phyloP scores from a whole-genome alignment of 1,140 invertebrate species.

The Zaprionus capensis region DNA sequence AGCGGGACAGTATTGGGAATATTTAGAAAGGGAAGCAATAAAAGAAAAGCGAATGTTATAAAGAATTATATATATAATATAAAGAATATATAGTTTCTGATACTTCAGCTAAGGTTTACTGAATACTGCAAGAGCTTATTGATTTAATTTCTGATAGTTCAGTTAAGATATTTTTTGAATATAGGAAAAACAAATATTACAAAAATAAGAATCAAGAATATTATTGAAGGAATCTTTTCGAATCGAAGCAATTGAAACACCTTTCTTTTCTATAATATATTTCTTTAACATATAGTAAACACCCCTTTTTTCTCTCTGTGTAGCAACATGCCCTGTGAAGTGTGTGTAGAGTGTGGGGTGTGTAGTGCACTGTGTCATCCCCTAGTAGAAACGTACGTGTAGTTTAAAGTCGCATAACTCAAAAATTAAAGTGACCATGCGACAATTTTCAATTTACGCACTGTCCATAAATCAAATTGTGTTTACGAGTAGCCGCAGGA shows the following conservation, averaged over 20 bases:
- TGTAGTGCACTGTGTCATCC: conserved; percentile 16
- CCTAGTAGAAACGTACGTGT: conserved; percentile 11
- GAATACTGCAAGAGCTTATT: no score
- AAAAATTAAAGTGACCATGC: conserved; percentile 81
- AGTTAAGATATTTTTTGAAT: no score
- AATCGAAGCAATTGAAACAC: no score
- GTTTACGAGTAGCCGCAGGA: conserved; percentile 66
- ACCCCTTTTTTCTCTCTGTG: neutral
- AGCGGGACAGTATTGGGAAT: neutral
- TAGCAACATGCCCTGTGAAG: conserved; percentile 13
- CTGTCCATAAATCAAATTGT: conserved; percentile 81
- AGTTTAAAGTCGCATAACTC: conserved; percentile 80
- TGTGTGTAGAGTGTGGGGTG: conserved; percentile 13
- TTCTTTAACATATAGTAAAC: neutral
- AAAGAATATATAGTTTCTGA: no score
- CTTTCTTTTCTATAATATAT: neutral
- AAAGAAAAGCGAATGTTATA: no score
- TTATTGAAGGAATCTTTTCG: no score
- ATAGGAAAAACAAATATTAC: no score
- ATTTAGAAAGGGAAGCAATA: neutral
- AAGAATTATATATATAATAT: no score
- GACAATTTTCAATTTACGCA: conserved; percentile 78
- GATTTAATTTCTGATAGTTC: no score
- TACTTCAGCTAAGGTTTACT: no score
- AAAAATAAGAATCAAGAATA: no score